These are phyloP conservation scores for Istiophorus platypterus DNA, from an alignment of 2,113 vertebrate genomes.

Conservation along the genomic window DNA sequence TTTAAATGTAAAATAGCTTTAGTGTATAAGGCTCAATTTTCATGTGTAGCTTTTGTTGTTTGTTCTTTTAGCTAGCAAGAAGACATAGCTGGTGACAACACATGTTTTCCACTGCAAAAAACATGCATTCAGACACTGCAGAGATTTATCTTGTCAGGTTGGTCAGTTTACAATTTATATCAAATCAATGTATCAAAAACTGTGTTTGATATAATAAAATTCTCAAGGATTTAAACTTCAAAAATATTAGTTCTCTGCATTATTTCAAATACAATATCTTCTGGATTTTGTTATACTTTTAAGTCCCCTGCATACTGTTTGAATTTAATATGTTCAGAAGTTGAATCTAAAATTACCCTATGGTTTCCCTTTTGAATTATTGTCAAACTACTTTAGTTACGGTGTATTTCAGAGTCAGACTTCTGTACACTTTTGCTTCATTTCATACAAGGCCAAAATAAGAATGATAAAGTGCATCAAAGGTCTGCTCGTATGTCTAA, in stretches of 20 bases:
- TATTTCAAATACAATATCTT: neutral
- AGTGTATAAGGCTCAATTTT: too few relatives aligned
- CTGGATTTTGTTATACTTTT: neutral
- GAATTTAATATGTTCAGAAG: neutral
- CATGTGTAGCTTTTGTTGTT: too few relatives aligned
- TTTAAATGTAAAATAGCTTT: too few relatives aligned
- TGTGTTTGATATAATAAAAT: neutral
- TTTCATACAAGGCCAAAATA: slow-evolving; percentile 23
- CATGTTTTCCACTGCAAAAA: too few relatives aligned
- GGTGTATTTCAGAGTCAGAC: neutral
- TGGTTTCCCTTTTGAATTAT: neutral
- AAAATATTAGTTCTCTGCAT: neutral
- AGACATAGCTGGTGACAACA: too few relatives aligned
- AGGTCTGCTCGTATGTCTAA: slow-evolving; percentile 17
- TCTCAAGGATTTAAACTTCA: neutral
- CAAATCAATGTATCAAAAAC: neutral
- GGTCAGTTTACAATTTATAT: neutral
- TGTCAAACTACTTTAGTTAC: slow-evolving; percentile 5
- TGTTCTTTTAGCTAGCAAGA: too few relatives aligned
- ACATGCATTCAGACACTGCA: too few relatives aligned
- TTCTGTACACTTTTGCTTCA: neutral
- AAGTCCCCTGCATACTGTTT: neutral
- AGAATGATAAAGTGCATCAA: slow-evolving; percentile 20
- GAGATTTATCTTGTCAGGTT: neutral
- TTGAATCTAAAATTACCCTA: neutral